Evolutionary conservation across 2,113 vertebrate genomes (phyloP), one percentile per base, ranked within the genome.

Genomic region (Silurus asotus): DNA sequence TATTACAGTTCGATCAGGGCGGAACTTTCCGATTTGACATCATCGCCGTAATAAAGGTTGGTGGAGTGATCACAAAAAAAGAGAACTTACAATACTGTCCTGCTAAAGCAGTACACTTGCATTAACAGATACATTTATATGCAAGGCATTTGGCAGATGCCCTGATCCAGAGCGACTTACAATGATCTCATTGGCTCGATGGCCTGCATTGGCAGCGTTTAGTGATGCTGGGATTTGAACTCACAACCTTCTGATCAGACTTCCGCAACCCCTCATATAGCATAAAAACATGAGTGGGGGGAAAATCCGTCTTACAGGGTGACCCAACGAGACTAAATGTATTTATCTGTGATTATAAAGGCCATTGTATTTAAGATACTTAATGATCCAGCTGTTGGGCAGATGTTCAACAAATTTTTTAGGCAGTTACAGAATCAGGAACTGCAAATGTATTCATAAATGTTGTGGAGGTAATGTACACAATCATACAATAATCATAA

Each of bases 61-160:
- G 88, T 88, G 58, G 86, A 87, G 62, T 48, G 59, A 25, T 59
- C 89, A 90, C 84, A 89, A 49, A 75, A 75, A 75, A 75, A 13
- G 20, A 1, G 48, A 72, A 4, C 3, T 15, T 58, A 58, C 13
- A 17, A 58, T 58, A 58, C 13, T 58, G 56, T 58, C 56, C 13
- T 58, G 13, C 2, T 37, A 37, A 37, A 37, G 37, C 37, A 37
- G 37, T 37, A 37, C 37, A 37, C 37, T 37, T 37, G 37, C 37
- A 37, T 37, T 37, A 37, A 37, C 37, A 37, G 37, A 2, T 37
- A 37, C 37, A 37, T 37, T 37, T 37, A 37, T 37, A 1, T 37
- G 28, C 28, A 37, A 37, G 28, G 28, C 28, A 37, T 37, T 37
- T 37, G 28, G 28, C 28, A 37, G 28, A 37, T 37, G 28, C 28